Percentiles rank a stretch among this genome's conserved stretches.
Evolutionary conservation across 92 coral and sea anemone species (phyloP).

Genomic region (Metridium senile): DNA sequence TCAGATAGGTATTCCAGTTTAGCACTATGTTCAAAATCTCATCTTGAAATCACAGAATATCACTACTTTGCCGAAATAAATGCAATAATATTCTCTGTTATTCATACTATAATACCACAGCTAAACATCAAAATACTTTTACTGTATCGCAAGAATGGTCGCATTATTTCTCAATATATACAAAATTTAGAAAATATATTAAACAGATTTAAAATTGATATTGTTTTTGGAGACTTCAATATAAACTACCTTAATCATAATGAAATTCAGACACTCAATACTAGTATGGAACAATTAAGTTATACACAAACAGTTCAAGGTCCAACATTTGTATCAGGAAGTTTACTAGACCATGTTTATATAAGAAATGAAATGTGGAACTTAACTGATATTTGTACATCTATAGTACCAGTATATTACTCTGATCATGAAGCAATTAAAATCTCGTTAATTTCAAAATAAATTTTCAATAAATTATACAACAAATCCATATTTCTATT

Average conservation of each 20-base stretch:
- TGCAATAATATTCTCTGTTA: conserved; percentile 30
- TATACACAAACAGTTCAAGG: conserved; percentile 56
- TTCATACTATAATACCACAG: conserved; percentile 16
- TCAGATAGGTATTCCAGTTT: conserved; percentile 55
- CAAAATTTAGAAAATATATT: conserved; percentile 29
- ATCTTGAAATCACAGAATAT: conserved; percentile 26
- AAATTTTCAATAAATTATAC: too few species aligned
- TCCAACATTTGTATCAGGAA: conserved; percentile 23
- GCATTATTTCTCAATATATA: conserved; percentile 10
- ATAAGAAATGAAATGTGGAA: neutral
- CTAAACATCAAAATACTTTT: conserved; percentile 27
- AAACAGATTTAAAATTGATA: conserved; percentile 30
- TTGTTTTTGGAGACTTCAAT: conserved; percentile 39
- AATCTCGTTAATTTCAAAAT: conserved; percentile 3
- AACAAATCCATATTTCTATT: too few species aligned
- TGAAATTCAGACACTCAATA: conserved; percentile 42
- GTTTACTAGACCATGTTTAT: neutral
- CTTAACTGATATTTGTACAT: neutral
- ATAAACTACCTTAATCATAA: conserved; percentile 34
- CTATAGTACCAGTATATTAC: neutral
- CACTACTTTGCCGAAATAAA: conserved; percentile 40
- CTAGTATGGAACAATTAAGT: conserved; percentile 20
- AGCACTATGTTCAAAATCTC: conserved; percentile 46
- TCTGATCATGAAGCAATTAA: neutral
- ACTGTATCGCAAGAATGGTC: conserved; percentile 6